Conservation (phyloP, 2,113 vertebrate genomes). For the Bos indicus region DNA sequence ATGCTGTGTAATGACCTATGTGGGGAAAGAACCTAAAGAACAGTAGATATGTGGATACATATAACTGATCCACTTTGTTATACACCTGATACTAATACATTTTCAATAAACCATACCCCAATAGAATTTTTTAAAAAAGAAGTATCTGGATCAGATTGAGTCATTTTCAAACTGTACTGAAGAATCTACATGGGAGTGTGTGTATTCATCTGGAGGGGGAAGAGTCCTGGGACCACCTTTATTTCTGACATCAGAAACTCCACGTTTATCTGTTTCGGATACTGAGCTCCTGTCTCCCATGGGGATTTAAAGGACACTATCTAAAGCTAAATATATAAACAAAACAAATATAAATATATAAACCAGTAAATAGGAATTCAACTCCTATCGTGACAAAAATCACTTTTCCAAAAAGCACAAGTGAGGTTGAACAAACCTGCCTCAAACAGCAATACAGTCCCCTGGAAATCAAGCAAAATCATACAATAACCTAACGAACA, state of each 20-base stretch:
- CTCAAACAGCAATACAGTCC: not conserved
- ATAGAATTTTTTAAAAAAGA: not conserved
- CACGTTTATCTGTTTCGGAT: accelerated
- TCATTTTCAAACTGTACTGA: not conserved
- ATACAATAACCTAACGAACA: not conserved
- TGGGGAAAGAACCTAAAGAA: not conserved
- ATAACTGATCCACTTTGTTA: not conserved
- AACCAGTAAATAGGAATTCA: not conserved
- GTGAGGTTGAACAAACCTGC: not conserved
- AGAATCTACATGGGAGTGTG: not conserved
- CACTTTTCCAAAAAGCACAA: not conserved
- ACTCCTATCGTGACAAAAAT: not conserved
- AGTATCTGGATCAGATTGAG: not conserved
- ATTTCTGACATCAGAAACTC: not conserved
- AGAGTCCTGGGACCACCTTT: too few relatives aligned
- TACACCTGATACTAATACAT: not conserved
- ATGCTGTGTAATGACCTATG: not conserved
- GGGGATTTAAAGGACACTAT: not conserved
- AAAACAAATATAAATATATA: not conserved
- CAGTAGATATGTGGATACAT: not conserved
- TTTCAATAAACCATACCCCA: not conserved
- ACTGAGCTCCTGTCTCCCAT: not conserved
- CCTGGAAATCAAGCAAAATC: not conserved
- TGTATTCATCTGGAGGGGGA: not conserved
- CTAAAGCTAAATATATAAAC: not conserved